Evolutionary conservation across 2,888 invertebrate genomes (phyloP).

Genomic region (Eutolmus rufibarbis): DNA sequence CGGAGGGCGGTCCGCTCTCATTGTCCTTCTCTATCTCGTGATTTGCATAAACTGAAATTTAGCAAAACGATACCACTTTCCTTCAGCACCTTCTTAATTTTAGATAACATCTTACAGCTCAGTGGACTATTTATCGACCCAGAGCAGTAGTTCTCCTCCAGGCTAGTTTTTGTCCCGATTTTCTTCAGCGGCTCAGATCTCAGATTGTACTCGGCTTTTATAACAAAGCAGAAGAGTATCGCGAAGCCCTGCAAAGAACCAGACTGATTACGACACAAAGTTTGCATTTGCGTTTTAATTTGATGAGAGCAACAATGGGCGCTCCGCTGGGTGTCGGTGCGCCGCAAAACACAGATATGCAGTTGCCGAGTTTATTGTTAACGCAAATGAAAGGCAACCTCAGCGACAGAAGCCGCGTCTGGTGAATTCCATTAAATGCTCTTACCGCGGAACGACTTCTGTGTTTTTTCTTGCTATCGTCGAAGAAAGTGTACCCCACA

Average conservation of each 20-base stretch:
- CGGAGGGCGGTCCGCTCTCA: slow-evolving; percentile 55
- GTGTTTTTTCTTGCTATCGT: not conserved
- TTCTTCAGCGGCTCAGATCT: slow-evolving; percentile 54
- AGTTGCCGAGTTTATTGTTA: not conserved
- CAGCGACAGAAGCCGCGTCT: not conserved
- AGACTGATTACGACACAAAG: not conserved
- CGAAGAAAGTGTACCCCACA: not conserved
- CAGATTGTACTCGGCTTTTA: slow-evolving; percentile 60
- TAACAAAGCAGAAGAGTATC: slow-evolving; percentile 60
- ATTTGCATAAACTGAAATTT: slow-evolving; percentile 58
- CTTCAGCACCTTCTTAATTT: slow-evolving; percentile 22
- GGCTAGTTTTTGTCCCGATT: slow-evolving; percentile 57
- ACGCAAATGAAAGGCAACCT: slow-evolving; percentile 5
- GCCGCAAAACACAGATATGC: not conserved
- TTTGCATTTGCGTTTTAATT: not conserved
- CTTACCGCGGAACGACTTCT: not conserved
- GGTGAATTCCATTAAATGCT: not conserved
- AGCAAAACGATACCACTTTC: not conserved
- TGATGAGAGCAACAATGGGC: not conserved
- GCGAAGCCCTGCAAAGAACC: slow-evolving; percentile 57
- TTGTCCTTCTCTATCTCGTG: slow-evolving; percentile 62
- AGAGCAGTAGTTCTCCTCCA: slow-evolving; percentile 61
- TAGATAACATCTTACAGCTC: slow-evolving; percentile 57
- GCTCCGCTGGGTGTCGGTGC: not conserved
- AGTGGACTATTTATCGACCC: slow-evolving; percentile 61